Base-by-base conservation (phyloP, 2,797 vertebrate genomes). In the Arrhamphus sclerolepis region DNA sequence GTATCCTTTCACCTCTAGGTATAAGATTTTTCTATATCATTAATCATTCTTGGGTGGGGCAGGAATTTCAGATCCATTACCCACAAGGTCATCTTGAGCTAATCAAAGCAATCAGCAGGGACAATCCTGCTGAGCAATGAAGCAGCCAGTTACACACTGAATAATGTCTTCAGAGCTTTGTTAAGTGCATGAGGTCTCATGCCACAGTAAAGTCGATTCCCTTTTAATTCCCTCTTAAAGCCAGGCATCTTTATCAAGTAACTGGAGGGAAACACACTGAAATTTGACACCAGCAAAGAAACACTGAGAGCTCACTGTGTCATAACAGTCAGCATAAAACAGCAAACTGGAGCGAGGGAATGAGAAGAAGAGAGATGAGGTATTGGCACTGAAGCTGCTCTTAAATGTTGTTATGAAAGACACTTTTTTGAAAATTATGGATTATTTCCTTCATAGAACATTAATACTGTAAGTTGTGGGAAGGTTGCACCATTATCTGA, bases 181-280 rank as follows among this genome's bases (percentile, higher is more conserved):
- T 80, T 73, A 72, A 87, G 78, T 77, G 80, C 81, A 74, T 70
- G 20, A 50, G 58, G 55, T 59, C 63, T 61, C 38, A 44, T 42
- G 49, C 52, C 41, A 28, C 24, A 4, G 24, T 41, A 21, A 62
- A 58, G 72, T 67, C 44, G 0, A 61, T 74, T 59, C 70, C 43
- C 46, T n/a, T n/a, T n/a, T n/a, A n/a, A n/a, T n/a, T n/a, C n/a
- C n/a, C 68, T 78, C 72, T 70, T 64, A 66, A 75, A 70, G 73
- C 67, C 22, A 48, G 62, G 64, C 8, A 43, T 66, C 71, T 7
- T 31, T 2, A 28, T 46, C 55, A 50, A 56, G 47, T 63, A 61
- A 71, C 55, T 46, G 56, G 77, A 59, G 34, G n/a, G 18, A n/a
- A 34, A 66, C 38, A 24, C 57, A 10, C 2, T 18, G 56, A 40